Evolutionary conservation across 2,797 vertebrate species (phyloP).

Genomic region (Poecilia picta): DNA sequence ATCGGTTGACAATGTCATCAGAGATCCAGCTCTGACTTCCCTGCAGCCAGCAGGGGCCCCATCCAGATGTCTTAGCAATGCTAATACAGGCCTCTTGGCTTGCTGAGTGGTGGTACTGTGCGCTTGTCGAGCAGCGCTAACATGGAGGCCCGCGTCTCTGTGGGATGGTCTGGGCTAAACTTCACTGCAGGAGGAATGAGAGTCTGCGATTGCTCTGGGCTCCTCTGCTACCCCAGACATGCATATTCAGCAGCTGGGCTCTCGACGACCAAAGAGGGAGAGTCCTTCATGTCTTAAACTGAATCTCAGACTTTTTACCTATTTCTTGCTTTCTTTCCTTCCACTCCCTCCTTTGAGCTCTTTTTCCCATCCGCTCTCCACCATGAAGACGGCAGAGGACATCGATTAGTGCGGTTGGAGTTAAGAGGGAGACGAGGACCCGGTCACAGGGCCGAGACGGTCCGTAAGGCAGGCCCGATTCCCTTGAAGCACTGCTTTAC

Average conservation of each 20-base stretch:
- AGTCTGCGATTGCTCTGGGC: constrained; percentile 68
- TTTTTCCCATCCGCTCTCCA: constrained; percentile 44
- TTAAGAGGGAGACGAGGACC: constrained; percentile 69
- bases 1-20: constrained; percentile 59
- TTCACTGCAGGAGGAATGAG: constrained; percentile 63
- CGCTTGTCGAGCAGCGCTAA: constrained; percentile 57
- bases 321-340: constrained; percentile 55
- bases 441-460: constrained; percentile 66
- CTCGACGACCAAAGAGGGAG: constrained; percentile 25
- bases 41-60: constrained; percentile 24
- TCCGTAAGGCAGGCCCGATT: constrained; percentile 69
- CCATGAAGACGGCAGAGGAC: constrained; percentile 71
- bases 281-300: constrained; percentile 53
- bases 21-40: constrained; percentile 47
- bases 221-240: constrained; percentile 56
- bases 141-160: constrained; percentile 46
- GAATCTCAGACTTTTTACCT: constrained; percentile 66
- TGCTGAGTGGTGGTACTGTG: constrained; percentile 49
- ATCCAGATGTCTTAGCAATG: constrained; percentile 52
- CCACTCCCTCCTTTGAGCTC: constrained; percentile 24
- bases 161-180: constrained; percentile 60
- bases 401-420: constrained; percentile 77
- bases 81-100: constrained; percentile 54
- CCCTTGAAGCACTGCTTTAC: constrained; percentile 77
- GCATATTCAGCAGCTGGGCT: constrained; percentile 73